These are phyloP conservation scores for Neoniphon sammara DNA, from an alignment of 2,797 vertebrate genomes.

Conservation along the genomic window DNA sequence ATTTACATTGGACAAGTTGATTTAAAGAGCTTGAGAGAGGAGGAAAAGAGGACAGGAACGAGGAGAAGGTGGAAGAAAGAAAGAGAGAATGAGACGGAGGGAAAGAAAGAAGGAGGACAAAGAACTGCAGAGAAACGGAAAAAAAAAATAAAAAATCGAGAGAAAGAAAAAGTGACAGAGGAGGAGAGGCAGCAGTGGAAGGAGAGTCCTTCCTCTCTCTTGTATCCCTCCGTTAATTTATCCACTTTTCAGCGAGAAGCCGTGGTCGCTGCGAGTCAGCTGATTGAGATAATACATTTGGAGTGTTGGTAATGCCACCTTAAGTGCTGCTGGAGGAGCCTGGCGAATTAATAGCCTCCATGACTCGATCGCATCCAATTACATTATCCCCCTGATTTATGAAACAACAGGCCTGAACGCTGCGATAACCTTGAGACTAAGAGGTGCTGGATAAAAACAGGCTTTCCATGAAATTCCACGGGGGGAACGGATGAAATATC, in stretches of 20 bases:
- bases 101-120: too few species aligned
- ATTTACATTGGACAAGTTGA: too few species aligned
- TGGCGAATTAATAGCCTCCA: constrained; percentile 77
- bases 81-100: not conserved
- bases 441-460: constrained; percentile 40
- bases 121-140: too few species aligned
- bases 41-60: too few species aligned
- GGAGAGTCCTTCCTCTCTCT: not conserved
- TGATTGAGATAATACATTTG: constrained; percentile 81
- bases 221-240: constrained; percentile 52
- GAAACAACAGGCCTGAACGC: constrained; percentile 68
- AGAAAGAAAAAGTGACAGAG: not conserved
- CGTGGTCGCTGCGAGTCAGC: constrained; percentile 42
- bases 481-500: constrained; percentile 12
- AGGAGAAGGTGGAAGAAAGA: not conserved
- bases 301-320: constrained; percentile 78
- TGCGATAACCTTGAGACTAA: constrained; percentile 71
- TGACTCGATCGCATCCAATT: constrained; percentile 79
- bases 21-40: too few species aligned
- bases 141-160: not conserved
- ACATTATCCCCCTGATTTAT: constrained; percentile 83
- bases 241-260: constrained; percentile 37
- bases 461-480: constrained; percentile 27
- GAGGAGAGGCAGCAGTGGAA: not conserved
- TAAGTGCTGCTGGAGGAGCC: constrained; percentile 78